phyloP scores from a whole-genome alignment of 2,797 vertebrate genomes.

The Catamblyrhynchus diadema region DNA sequence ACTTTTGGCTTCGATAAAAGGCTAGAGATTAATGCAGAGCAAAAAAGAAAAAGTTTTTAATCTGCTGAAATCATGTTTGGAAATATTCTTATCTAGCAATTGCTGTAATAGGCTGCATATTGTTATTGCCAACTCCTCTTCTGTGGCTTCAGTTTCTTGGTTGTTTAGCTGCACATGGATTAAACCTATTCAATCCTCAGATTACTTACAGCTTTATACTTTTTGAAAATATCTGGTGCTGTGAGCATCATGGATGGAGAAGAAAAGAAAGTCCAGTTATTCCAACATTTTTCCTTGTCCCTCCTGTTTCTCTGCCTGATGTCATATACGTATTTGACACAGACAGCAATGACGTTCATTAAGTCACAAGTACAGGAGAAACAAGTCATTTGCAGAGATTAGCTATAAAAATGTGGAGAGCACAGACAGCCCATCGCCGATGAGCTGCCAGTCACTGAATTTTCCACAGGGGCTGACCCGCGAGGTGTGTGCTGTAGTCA shows the following conservation, averaged over 20 bases:
- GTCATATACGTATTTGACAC: no score
- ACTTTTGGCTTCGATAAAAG: not conserved
- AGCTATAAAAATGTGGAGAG: not conserved
- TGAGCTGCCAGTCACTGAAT: not conserved
- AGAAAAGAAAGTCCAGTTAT: not conserved
- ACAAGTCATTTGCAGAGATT: not conserved
- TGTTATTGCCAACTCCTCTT: not conserved
- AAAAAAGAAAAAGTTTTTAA: not conserved
- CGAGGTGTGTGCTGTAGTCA: constrained; percentile 71
- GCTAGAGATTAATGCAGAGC: not conserved
- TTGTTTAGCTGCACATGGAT: not conserved
- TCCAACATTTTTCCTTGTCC: not conserved
- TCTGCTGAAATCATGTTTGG: not conserved
- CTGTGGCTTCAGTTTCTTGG: not conserved
- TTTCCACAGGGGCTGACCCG: constrained; percentile 38
- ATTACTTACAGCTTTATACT: not conserved
- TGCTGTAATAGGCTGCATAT: not conserved
- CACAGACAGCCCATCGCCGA: not conserved
- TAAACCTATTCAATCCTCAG: not conserved
- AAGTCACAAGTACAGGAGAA: not conserved
- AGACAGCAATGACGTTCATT: not conserved
- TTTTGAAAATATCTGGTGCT: not conserved
- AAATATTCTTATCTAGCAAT: not conserved
- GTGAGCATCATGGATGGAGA: not conserved
- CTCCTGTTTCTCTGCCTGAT: not conserved